These are phyloP conservation scores for Agriopis leucophaearia DNA, from an alignment of 2,888 invertebrate genomes.

Conservation along the genomic window DNA sequence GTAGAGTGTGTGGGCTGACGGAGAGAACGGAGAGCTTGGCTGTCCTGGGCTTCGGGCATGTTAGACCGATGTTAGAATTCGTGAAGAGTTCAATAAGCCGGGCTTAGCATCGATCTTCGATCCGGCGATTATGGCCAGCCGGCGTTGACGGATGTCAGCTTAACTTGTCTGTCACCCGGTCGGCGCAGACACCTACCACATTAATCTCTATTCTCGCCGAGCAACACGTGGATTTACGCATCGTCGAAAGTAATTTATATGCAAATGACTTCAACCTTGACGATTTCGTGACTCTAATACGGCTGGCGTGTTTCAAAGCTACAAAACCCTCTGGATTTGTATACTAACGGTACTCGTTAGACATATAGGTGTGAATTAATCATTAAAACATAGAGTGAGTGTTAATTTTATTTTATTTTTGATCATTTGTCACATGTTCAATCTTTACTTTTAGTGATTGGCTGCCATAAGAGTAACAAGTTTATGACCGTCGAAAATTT, in stretches of 20 bases:
- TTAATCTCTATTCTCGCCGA: slow-evolving; percentile 82
- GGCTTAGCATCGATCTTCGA: slow-evolving; percentile 84
- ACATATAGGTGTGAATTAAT: slow-evolving; percentile 61
- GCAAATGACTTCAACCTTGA: slow-evolving; percentile 83
- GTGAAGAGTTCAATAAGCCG: slow-evolving; percentile 82
- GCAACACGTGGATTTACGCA: slow-evolving; percentile 85
- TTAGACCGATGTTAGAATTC: slow-evolving; percentile 69
- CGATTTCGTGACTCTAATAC: slow-evolving; percentile 80
- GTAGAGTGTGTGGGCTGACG: slow-evolving; percentile 62
- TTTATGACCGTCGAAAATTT: slow-evolving; percentile 24
- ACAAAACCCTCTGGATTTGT: slow-evolving; percentile 64
- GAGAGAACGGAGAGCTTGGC: slow-evolving; percentile 43
- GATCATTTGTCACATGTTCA: slow-evolving; percentile 42
- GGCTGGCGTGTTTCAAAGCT: slow-evolving; percentile 65
- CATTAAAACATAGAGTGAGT: slow-evolving; percentile 47
- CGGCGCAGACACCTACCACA: slow-evolving; percentile 77
- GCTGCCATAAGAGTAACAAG: slow-evolving; percentile 30
- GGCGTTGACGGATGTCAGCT: slow-evolving; percentile 86
- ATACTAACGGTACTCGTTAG: slow-evolving; percentile 63
- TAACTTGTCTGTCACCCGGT: slow-evolving; percentile 82
- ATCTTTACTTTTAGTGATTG: slow-evolving; percentile 39
- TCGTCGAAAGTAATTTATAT: slow-evolving; percentile 85
- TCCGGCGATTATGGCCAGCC: slow-evolving; percentile 77
- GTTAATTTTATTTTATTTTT: slow-evolving; percentile 46
- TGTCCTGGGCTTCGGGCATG: slow-evolving; percentile 55